Conservation (phyloP, 1,140 invertebrate genomes). For the Drosophila jambulina region DNA sequence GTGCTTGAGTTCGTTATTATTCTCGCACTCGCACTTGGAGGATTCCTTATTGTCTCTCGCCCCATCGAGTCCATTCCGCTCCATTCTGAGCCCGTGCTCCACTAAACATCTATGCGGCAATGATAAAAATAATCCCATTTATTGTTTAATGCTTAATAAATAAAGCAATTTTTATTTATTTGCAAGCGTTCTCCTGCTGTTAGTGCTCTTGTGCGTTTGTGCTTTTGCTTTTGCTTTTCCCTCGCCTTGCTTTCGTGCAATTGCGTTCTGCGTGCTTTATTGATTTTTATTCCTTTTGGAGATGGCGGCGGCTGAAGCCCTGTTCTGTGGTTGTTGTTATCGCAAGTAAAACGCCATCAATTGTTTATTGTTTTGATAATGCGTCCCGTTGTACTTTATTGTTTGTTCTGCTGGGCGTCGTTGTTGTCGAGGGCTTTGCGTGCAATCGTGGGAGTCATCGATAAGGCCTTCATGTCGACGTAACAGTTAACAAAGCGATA, state of each 20-base stretch:
- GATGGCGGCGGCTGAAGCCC: conserved; percentile 22
- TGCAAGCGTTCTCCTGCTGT: conserved; percentile 57
- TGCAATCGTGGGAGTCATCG: conserved; percentile 24
- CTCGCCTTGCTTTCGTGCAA: conserved; percentile 27
- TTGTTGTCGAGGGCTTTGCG: conserved; percentile 28
- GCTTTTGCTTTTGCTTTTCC: conserved; percentile 1
- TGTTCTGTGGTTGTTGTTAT: conserved; percentile 44
- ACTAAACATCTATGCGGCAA: conserved; percentile 54
- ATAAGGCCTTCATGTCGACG: conserved; percentile 27
- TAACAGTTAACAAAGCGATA: conserved; percentile 38
- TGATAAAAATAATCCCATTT: conserved; percentile 83
- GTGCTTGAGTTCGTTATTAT: conserved; percentile 51
- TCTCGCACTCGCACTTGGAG: conserved; percentile 30
- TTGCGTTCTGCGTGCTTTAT: conserved; percentile 49
- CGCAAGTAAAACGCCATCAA: conserved; percentile 74
- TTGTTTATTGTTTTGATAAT: conserved; percentile 83
- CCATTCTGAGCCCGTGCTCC: conserved; percentile 7
- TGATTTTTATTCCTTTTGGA: conserved; percentile 45
- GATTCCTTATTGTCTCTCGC: conserved; percentile 33
- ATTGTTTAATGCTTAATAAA: conserved; percentile 84
- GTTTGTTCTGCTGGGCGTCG: conserved; percentile 36
- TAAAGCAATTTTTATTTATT: conserved; percentile 84
- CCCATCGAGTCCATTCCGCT: conserved; percentile 8
- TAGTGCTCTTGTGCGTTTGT: conserved; percentile 6
- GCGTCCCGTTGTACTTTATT: conserved; percentile 48